phyloP scores from a whole-genome alignment of 2,888 invertebrate genomes.

The Calameuta filiformis region DNA sequence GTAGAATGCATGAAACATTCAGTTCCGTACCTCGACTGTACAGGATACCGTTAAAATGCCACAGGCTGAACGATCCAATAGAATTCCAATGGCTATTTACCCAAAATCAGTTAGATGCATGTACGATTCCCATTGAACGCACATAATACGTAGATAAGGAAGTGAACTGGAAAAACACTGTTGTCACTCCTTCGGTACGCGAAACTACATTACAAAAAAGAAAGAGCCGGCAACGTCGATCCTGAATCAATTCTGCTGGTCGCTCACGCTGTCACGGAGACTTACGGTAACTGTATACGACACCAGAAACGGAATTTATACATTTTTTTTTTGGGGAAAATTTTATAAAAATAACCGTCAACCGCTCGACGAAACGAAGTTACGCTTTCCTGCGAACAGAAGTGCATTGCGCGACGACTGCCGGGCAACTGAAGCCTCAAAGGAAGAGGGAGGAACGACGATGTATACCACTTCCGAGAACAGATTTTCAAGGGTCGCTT shows the following conservation, averaged over 20 bases:
- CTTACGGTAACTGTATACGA: conserved; percentile 1
- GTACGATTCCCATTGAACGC: neutral
- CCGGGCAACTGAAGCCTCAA: conserved; percentile 47
- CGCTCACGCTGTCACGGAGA: conserved; percentile 12
- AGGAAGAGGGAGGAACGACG: conserved; percentile 18
- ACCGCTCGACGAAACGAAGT: conserved; percentile 4
- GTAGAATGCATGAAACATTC: neutral
- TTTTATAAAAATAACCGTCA: conserved; percentile 16
- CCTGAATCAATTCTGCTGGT: neutral
- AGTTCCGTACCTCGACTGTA: neutral
- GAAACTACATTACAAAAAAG: neutral
- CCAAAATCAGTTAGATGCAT: neutral
- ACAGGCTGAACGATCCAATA: neutral
- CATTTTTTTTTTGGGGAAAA: conserved; percentile 11
- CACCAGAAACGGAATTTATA: neutral
- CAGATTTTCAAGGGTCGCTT: conserved; percentile 54
- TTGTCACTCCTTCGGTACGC: neutral
- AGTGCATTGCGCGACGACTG: conserved; percentile 43
- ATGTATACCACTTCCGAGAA: conserved; percentile 45
- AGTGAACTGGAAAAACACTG: neutral
- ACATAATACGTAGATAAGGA: neutral
- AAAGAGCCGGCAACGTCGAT: neutral
- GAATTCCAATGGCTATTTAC: neutral
- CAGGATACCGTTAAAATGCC: neutral
- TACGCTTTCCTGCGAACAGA: conserved; percentile 25